Conservation (phyloP, 1,140 invertebrate species). For the Belonocnema kinseyi region DNA sequence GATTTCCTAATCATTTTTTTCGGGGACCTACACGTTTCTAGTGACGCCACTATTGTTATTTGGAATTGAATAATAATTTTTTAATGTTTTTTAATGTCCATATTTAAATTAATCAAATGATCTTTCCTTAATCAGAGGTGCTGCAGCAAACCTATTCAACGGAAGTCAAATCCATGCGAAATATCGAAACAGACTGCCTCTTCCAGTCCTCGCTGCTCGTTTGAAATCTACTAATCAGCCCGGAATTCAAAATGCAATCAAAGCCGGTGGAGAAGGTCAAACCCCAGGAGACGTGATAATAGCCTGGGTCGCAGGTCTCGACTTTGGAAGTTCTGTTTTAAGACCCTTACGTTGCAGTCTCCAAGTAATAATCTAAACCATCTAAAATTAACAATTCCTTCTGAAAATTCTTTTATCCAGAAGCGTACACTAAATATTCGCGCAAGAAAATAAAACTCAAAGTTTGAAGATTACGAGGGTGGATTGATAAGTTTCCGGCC, state of each 20-base stretch:
- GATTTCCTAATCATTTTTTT: too few relatives aligned
- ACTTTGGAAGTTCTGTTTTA: conserved; percentile 56
- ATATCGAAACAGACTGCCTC: conserved; percentile 67
- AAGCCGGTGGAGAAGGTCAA: conserved; percentile 45
- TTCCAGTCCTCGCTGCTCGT: conserved; percentile 66
- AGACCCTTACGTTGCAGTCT: conserved; percentile 66
- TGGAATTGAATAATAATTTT: background rate
- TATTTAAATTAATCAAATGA: conserved; percentile 13
- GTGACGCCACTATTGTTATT: too few relatives aligned
- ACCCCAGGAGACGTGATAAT: conserved; percentile 63
- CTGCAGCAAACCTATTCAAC: conserved; percentile 65
- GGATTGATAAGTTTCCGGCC: too few relatives aligned
- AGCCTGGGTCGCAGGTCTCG: conserved; percentile 69
- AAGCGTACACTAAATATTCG: too few relatives aligned
- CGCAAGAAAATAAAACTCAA: too few relatives aligned
- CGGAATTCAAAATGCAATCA: conserved; percentile 39
- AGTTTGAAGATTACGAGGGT: too few relatives aligned
- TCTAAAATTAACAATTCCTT: background rate
- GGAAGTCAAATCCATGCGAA: conserved; percentile 66
- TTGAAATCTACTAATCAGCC: conserved; percentile 53
- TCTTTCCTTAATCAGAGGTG: conserved; percentile 42
- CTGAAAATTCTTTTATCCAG: too few relatives aligned
- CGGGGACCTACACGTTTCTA: too few relatives aligned
- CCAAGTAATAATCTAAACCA: conserved; percentile 55
- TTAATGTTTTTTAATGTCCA: background rate